These are phyloP conservation scores for Numida meleagris DNA, from an alignment of 2,113 vertebrate genomes.

Conservation along the genomic window DNA sequence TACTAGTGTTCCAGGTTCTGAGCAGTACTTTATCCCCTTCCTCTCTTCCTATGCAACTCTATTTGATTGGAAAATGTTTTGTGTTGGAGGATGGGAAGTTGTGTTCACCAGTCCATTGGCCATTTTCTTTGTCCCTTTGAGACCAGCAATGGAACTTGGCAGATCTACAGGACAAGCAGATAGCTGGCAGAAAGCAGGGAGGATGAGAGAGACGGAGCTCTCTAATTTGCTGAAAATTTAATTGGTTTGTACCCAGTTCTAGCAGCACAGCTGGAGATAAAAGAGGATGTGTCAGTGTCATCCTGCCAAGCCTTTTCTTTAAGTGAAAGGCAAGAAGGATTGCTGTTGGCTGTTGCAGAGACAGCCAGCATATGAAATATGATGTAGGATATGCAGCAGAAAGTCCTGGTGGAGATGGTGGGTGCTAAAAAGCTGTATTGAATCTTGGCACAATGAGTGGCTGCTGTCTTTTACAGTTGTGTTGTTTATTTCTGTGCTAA, in stretches of 20 bases:
- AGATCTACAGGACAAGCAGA: neutral
- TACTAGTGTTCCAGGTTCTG: neutral
- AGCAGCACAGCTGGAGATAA: slow-evolving; percentile 5
- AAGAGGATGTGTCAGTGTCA: neutral
- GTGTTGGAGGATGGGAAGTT: neutral
- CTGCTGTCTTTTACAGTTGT: neutral
- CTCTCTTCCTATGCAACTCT: neutral
- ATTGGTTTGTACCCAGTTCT: neutral
- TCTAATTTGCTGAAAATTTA: neutral
- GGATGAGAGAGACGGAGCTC: neutral
- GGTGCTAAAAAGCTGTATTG: neutral
- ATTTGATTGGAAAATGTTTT: neutral
- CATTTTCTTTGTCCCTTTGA: neutral
- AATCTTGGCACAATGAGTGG: neutral
- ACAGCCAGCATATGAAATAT: neutral
- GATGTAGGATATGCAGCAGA: neutral
- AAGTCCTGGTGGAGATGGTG: neutral
- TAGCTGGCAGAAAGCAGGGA: neutral
- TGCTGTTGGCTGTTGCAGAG: neutral
- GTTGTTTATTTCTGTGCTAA: neutral
- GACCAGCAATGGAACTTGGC: neutral
- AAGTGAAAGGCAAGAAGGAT: neutral
- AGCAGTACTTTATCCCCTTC: neutral
- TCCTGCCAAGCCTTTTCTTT: neutral
- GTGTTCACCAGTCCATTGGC: neutral